Percentiles rank a stretch among this genome's conserved stretches.
These are phyloP conservation scores for Melanocharis versteri DNA, from an alignment of 2,113 vertebrate species.

Conservation along the genomic window DNA sequence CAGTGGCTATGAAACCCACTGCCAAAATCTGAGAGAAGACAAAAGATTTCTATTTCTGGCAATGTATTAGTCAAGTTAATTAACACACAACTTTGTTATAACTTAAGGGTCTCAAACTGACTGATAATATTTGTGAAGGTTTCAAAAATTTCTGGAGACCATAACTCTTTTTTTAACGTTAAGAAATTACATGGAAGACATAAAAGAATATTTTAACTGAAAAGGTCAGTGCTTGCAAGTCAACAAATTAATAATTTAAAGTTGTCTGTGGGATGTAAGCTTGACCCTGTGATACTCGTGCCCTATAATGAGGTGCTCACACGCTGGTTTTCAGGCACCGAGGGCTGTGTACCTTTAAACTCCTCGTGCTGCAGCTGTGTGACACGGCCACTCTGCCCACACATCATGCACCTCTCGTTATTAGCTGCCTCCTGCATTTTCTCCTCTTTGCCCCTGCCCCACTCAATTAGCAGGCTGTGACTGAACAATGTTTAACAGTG, in stretches of 20 bases:
- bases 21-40: background rate
- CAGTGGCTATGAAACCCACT: background rate
- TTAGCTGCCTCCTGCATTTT: background rate
- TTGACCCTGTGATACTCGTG: fast-evolving
- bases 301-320: background rate
- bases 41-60: background rate
- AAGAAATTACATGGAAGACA: background rate
- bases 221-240: background rate
- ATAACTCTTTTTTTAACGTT: background rate
- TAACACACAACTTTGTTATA: background rate
- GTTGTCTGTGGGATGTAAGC: background rate
- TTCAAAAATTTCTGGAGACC: background rate
- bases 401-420: background rate
- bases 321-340: background rate
- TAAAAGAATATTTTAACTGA: background rate
- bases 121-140: background rate
- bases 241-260: background rate
- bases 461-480: background rate
- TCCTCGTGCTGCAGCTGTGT: background rate
- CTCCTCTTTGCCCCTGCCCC: background rate
- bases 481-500: background rate
- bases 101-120: background rate
- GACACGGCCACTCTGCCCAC: background rate
- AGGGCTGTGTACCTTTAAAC: background rate
- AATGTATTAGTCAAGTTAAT: background rate